Conservation (phyloP, 1,140 invertebrate genomes). For the Cephus cinctus region DNA sequence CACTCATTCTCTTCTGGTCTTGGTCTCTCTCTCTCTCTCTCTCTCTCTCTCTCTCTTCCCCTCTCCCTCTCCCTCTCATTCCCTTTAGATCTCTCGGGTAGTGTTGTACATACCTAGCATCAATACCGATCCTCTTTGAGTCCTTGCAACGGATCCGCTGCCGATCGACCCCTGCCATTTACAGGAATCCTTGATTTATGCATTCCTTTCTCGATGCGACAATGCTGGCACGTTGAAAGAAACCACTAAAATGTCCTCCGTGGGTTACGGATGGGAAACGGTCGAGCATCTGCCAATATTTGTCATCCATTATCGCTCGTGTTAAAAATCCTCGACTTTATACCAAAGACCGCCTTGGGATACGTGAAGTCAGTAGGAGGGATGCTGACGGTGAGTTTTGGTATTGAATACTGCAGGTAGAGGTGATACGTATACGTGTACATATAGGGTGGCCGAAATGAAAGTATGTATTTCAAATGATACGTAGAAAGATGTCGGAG, state of each 20-base stretch:
- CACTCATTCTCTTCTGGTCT: conserved; percentile 21
- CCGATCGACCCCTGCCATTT: too few species aligned
- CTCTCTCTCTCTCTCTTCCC: background rate
- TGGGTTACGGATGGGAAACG: background rate
- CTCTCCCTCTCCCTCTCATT: too few species aligned
- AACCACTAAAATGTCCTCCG: conserved; percentile 36
- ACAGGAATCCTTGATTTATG: conserved; percentile 46
- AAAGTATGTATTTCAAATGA: background rate
- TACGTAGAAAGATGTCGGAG: too few species aligned
- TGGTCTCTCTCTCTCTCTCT: conserved; percentile 7
- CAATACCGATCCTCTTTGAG: background rate
- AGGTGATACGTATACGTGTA: background rate
- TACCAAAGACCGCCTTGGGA: too few species aligned
- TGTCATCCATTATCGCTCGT: conserved; percentile 55
- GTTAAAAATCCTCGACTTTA: too few species aligned
- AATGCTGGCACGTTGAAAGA: conserved; percentile 37
- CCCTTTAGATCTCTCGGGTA: too few species aligned
- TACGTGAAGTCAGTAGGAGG: background rate
- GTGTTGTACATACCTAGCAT: too few species aligned
- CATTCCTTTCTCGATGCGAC: conserved; percentile 36
- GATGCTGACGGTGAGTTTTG: background rate
- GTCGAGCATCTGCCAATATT: conserved; percentile 57
- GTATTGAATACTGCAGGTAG: background rate
- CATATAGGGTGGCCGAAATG: background rate
- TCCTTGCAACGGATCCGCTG: conserved; percentile 22